Evolutionary conservation across 1,140 invertebrate species (phyloP).

Genomic region (Drosophila mojavensis): DNA sequence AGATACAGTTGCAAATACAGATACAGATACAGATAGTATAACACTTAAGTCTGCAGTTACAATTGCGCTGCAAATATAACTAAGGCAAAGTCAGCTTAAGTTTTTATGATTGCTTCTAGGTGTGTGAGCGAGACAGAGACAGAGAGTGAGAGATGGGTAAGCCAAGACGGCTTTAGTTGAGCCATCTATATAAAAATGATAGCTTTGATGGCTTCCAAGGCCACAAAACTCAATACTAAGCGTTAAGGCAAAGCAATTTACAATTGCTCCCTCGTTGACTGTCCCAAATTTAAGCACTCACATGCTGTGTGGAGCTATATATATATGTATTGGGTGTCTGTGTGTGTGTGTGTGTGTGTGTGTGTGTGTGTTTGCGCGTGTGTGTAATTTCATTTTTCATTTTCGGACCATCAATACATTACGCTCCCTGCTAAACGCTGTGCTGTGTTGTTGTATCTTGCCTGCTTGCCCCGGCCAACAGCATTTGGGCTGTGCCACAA

Average conservation of each 20-base stretch:
- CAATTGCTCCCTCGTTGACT: slow-evolving; percentile 32
- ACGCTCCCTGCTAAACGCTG: slow-evolving; percentile 16
- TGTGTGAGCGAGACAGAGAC: neutral
- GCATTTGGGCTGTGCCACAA: slow-evolving; percentile 34
- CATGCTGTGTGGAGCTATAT: neutral
- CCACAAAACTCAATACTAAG: slow-evolving; percentile 24
- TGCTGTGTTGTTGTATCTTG: neutral
- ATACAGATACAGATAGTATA: slow-evolving; percentile 10
- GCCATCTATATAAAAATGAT: slow-evolving; percentile 61
- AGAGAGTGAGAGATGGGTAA: neutral
- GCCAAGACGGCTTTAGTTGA: neutral
- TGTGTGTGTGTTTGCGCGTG: slow-evolving; percentile 4
- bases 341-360: slow-evolving; percentile 7
- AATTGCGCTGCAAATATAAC: slow-evolving; percentile 37
- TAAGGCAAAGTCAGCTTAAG: slow-evolving; percentile 42
- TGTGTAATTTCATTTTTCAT: slow-evolving; percentile 54
- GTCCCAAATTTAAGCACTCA: slow-evolving; percentile 11
- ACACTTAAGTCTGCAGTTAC: slow-evolving; percentile 17
- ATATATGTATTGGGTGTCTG: too few relatives aligned
- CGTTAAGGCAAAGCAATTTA: slow-evolving; percentile 20
- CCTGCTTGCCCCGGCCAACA: slow-evolving; percentile 20
- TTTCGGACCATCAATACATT: slow-evolving; percentile 31
- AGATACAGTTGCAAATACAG: slow-evolving; percentile 9
- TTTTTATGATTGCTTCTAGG: slow-evolving; percentile 15
- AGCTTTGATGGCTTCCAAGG: slow-evolving; percentile 26